These are phyloP conservation scores for Calephelis virginiensis DNA, from an alignment of 1,140 invertebrate species.

Conservation along the genomic window DNA sequence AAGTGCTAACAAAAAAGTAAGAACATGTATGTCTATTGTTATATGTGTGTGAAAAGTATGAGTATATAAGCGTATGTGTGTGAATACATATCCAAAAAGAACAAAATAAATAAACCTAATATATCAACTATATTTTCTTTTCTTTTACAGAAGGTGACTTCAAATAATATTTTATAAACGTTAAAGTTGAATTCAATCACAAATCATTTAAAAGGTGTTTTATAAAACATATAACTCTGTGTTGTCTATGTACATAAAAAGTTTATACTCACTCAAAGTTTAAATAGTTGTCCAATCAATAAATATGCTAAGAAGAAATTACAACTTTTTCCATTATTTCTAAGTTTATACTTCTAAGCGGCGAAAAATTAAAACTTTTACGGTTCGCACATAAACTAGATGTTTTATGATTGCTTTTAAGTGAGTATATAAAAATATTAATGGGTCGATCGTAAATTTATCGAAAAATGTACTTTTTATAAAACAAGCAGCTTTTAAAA, in stretches of 20 bases:
- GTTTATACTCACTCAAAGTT: slow-evolving; percentile 16
- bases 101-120: no score
- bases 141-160: no score
- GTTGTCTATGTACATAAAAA: background rate
- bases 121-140: no score
- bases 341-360: slow-evolving; percentile 25
- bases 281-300: slow-evolving; percentile 24
- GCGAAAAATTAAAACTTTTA: slow-evolving; percentile 34
- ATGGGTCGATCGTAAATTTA: slow-evolving; percentile 12
- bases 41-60: no score
- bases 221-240: no score
- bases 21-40: no score
- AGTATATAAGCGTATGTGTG: no score
- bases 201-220: no score
- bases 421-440: slow-evolving; percentile 24
- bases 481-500: slow-evolving; percentile 1
- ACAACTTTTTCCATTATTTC: slow-evolving; percentile 8
- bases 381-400: slow-evolving; percentile 29
- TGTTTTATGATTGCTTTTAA: slow-evolving; percentile 34
- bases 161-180: no score
- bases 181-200: no score
- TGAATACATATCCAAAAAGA: no score
- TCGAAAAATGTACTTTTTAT: slow-evolving; percentile 1
- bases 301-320: slow-evolving; percentile 22
- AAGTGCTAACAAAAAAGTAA: no score